Evolutionary conservation across 2,888 invertebrate genomes (phyloP), one percentile per base, ranked within the genome.

Genomic region (Pyrrhosoma nymphula): DNA sequence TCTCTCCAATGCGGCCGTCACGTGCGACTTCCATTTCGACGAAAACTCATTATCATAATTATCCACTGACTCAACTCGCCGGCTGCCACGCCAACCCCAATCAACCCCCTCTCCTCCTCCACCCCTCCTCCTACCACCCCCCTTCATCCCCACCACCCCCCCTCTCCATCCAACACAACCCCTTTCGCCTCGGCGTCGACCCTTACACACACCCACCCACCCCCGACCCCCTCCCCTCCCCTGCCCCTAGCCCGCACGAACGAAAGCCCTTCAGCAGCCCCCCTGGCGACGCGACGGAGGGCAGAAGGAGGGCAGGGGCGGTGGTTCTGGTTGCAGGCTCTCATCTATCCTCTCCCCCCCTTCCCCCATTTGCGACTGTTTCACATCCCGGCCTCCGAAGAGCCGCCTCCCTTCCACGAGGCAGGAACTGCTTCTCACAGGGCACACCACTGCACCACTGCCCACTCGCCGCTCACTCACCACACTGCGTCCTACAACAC

Each of bases 51-150:
- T 95, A 95, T 91, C 95, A 95, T 95, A 95, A 95, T 95, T 95
- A 95, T 95, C 69, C 91, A 69, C 95, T 97, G 97, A 97, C 97
- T 97, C 97, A 97, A 97, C 97, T 97, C 97, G 96, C 97, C 97
- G 97, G 60, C 60, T 97, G 96, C 96, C 95, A 96, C 96, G 95
- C 96, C 96, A 96, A 96, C 96, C 95, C 96, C 96, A 96, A 95
- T 95, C 96, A 96, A 95, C 95, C 96, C 95, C 95, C 95, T 95
- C 75, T 95, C 95, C 63, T 96, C 96, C 96, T 95, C 95, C 8
- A 95, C 95, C 95, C 95, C 95, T 47, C 47, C 47, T 8, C 47
- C n/a, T n/a, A n/a, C 96, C 95, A 95, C 96, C 96, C 95, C 96
- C 95, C 95, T 95, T 95, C 75, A 95, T 95, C 63, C 96, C 96